These are phyloP conservation scores for Zosterops pallidus DNA, from an alignment of 2,113 vertebrate species.

Conservation along the genomic window DNA sequence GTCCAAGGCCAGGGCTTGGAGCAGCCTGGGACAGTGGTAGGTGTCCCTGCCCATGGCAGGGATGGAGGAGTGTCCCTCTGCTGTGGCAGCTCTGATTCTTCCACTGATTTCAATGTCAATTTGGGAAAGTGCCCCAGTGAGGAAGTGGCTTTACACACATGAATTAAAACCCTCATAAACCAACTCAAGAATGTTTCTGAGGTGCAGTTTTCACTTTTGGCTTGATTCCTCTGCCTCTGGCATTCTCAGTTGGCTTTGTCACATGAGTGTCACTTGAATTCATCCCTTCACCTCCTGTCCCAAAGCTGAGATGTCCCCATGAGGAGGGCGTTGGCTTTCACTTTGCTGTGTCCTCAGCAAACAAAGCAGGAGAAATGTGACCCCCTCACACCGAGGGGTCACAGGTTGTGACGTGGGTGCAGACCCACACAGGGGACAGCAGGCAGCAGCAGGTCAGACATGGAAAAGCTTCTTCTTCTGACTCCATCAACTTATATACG, in stretches of 20 bases:
- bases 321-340: not conserved
- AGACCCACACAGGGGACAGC: no score
- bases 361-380: not conserved
- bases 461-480: no score
- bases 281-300: not conserved
- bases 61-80: not conserved
- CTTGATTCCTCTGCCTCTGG: not conserved
- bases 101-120: not conserved
- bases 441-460: no score
- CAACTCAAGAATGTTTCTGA: not conserved
- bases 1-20: not conserved
- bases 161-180: not conserved
- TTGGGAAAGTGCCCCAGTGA: not conserved
- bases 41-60: fast-evolving
- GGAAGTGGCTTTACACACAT: fast-evolving
- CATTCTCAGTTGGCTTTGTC: not conserved
- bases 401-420: no score
- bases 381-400: no score
- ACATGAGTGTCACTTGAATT: fast-evolving
- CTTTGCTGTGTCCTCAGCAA: not conserved
- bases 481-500: no score
- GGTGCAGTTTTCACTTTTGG: not conserved
- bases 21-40: fast-evolving
- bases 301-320: not conserved
- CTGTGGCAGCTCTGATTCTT: not conserved